phyloP scores from a whole-genome alignment of 2,888 invertebrate species.

The Trypoxylon attenuatum region DNA sequence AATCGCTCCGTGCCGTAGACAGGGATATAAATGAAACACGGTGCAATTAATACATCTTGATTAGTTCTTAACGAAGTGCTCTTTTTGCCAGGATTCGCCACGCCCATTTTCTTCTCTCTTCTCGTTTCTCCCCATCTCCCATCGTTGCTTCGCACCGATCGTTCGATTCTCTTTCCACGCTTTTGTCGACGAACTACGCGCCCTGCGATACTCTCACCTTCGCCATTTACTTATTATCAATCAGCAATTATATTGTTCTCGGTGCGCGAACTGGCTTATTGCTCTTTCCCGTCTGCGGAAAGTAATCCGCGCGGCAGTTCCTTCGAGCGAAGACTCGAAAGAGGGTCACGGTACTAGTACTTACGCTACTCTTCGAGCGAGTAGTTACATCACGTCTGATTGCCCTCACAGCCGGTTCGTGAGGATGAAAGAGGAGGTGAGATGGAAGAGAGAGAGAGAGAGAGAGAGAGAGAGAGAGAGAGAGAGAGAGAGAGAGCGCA shows the following conservation, averaged over 20 bases:
- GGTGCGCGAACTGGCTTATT: conserved; percentile 6
- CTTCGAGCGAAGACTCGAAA: neutral
- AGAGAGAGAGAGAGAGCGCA: too few species aligned
- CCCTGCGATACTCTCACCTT: conserved; percentile 22
- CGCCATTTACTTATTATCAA: conserved; percentile 56
- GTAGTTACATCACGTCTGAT: neutral
- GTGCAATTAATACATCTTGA: conserved; percentile 71
- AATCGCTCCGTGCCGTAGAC: conserved; percentile 50
- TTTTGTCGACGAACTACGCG: neutral
- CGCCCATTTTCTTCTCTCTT: conserved; percentile 8
- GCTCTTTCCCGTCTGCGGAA: conserved; percentile 3
- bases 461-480: too few species aligned
- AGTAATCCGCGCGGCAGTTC: neutral
- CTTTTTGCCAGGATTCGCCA: conserved; percentile 50
- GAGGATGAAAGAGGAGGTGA: too few species aligned
- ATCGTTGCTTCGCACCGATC: conserved; percentile 18
- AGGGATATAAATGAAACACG: conserved; percentile 67
- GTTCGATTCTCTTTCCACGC: too few species aligned
- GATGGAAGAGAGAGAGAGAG: too few species aligned
- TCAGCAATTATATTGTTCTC: conserved; percentile 60
- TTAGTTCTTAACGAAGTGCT: conserved; percentile 67
- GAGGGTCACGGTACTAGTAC: too few species aligned
- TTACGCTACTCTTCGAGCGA: too few species aligned
- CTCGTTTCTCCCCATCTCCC: conserved; percentile 17
- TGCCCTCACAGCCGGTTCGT: too few species aligned